These are phyloP conservation scores for Notothenia coriiceps DNA, from an alignment of 2,113 vertebrate genomes.

Conservation along the genomic window DNA sequence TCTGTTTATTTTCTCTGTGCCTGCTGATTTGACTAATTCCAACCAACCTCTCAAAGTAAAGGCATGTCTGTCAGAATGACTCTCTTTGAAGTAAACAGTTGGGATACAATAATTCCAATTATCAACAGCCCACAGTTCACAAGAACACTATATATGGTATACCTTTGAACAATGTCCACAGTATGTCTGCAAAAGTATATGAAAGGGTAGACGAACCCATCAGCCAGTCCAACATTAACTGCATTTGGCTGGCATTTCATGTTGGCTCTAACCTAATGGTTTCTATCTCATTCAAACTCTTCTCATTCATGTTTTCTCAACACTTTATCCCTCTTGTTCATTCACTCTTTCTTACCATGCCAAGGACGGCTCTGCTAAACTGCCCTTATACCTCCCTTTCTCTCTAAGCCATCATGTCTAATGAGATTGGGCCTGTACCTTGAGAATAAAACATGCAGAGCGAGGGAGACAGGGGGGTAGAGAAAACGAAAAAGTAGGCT, in stretches of 20 bases:
- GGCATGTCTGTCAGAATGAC: background rate
- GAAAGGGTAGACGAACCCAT: background rate
- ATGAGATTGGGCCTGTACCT: constrained; percentile 72
- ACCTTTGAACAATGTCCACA: constrained; percentile 7
- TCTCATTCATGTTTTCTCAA: constrained; percentile 49
- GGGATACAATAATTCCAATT: background rate
- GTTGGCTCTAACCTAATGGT: background rate
- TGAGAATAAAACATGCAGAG: constrained; percentile 40
- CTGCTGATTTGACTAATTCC: background rate
- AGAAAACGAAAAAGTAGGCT: constrained; percentile 13
- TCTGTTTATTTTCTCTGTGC: background rate
- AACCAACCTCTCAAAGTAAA: background rate
- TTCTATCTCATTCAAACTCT: constrained; percentile 23
- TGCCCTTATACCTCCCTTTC: constrained; percentile 56
- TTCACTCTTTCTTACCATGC: constrained; percentile 39
- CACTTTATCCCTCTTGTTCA: constrained; percentile 20
- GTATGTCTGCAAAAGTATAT: background rate
- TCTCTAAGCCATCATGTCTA: constrained; percentile 72
- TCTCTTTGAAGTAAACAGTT: background rate
- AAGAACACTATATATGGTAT: constrained; percentile 8
- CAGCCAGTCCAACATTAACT: constrained; percentile 12
- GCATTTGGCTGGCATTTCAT: constrained; percentile 30
- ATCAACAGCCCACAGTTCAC: background rate
- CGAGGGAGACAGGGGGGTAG: background rate
- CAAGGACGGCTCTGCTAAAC: constrained; percentile 57